Percentiles rank a stretch among this genome's conserved stretches.
phyloP scores from a whole-genome alignment of 2,113 vertebrate species.

The Saccopteryx bilineata region DNA sequence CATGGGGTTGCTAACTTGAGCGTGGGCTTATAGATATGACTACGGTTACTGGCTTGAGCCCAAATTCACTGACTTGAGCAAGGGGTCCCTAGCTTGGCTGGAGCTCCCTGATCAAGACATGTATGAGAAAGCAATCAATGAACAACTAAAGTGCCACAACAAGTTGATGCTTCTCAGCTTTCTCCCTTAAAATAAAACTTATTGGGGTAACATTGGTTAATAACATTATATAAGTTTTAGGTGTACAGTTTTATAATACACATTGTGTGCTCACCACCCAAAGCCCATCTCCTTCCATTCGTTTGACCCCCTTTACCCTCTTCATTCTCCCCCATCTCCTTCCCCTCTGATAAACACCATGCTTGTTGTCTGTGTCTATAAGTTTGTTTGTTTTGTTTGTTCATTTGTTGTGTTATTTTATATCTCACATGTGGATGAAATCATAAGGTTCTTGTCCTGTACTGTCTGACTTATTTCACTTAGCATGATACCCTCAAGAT shows the following conservation, averaged over 20 bases:
- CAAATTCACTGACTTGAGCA: too few relatives aligned
- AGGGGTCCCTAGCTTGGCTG: too few relatives aligned
- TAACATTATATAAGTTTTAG: background rate
- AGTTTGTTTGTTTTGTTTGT: background rate
- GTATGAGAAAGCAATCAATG: too few relatives aligned
- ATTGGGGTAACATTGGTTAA: background rate
- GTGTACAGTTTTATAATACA: background rate
- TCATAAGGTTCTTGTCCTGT: background rate
- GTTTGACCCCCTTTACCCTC: background rate
- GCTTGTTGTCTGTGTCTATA: background rate
- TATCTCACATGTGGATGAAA: background rate
- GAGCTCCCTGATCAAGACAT: too few relatives aligned
- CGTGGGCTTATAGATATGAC: too few relatives aligned
- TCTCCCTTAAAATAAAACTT: background rate
- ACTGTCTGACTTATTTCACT: background rate
- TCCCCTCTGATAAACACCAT: background rate
- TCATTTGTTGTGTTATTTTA: background rate
- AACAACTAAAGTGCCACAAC: too few relatives aligned
- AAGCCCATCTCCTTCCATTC: background rate
- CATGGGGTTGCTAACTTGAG: too few relatives aligned
- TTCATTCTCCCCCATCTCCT: too few relatives aligned
- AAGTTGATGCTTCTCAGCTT: too few relatives aligned
- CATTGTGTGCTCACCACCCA: background rate
- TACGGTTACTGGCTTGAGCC: too few relatives aligned
- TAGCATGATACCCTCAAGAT: background rate